phyloP scores from a whole-genome alignment of 2,797 vertebrate species.

The Chaetophractus vellerosus region DNA sequence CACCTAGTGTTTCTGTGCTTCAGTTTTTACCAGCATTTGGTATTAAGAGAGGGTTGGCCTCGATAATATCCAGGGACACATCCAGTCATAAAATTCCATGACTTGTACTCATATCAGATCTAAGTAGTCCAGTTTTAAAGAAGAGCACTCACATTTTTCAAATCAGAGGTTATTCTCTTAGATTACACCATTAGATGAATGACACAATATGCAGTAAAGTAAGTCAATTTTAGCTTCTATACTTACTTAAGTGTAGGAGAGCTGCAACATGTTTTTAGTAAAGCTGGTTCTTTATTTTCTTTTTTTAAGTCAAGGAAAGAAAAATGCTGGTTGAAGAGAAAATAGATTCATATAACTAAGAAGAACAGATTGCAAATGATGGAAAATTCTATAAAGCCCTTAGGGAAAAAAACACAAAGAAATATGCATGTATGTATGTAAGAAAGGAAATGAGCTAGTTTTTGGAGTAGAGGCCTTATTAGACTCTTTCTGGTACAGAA shows the following conservation, averaged over 20 bases:
- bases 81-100: neutral
- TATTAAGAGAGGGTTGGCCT: slow-evolving; percentile 2
- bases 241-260: slow-evolving; percentile 69
- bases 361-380: slow-evolving; percentile 83
- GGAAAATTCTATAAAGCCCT: slow-evolving; percentile 80
- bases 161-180: slow-evolving; percentile 51
- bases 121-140: neutral
- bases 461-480: slow-evolving; percentile 49
- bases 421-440: slow-evolving; percentile 66
- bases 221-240: slow-evolving; percentile 64
- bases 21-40: neutral
- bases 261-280: slow-evolving; percentile 69
- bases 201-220: slow-evolving; percentile 2
- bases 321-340: slow-evolving; percentile 78
- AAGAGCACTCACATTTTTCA: slow-evolving; percentile 46
- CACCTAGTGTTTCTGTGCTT: slow-evolving; percentile 47
- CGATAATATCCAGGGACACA: slow-evolving; percentile 34
- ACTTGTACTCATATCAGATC: neutral
- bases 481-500: slow-evolving; percentile 47
- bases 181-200: slow-evolving; percentile 34
- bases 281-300: slow-evolving; percentile 72
- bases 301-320: slow-evolving; percentile 80
- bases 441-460: slow-evolving; percentile 69
- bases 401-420: slow-evolving; percentile 78
- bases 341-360: slow-evolving; percentile 79